Evolutionary conservation across 2,888 invertebrate genomes (phyloP), one percentile per base, ranked within the genome.

Genomic region (Drosophila paranaensis): DNA sequence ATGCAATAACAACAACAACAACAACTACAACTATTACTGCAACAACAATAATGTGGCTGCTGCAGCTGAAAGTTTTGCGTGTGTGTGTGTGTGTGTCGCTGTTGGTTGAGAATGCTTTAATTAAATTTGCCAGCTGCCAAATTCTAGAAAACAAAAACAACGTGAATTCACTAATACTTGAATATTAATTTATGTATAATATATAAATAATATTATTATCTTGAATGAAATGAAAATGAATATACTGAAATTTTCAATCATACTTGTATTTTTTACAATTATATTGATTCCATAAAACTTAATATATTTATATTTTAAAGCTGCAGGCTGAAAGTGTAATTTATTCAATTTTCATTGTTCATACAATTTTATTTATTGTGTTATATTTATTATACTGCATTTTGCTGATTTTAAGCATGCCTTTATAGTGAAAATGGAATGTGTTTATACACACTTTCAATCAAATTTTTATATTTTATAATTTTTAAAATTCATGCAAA

Each of bases 101-200:
- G 78, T 54, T 13, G 35, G 60, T 43, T 55, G 60, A 30, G 65
- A 82, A 80, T 73, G 83, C 73, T 80, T 80, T 82, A 82, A 80
- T 80, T 80, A 80, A 80, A 80, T 80, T 80, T 68, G 14, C 51
- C 42, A 20, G 55, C 14, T 33, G n/a, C 0, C 9, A 8, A 6
- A 55, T 74, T 79, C 77, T 40, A 13, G 14, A 30, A 63, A 35
- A 40, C 50, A 43, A 35, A 39, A 68, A 33, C 68, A 25, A 33
- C 30, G 3, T 2, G 13, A 67, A 35, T 30, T 62, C 55, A 8
- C 16, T 30, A 55, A 14, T n/a, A 48, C n/a, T n/a, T n/a, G 39
- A 6, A 33, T 33, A 8, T 33, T 6, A 33, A 1, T 6, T 33
- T 33, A 33, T 6, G 6, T 33, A 33, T 33, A 33, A 33, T 33